Evolutionary conservation across 2,888 invertebrate genomes (phyloP), one percentile per base, ranked within the genome.

Genomic region (Falcaria lacertinaria): DNA sequence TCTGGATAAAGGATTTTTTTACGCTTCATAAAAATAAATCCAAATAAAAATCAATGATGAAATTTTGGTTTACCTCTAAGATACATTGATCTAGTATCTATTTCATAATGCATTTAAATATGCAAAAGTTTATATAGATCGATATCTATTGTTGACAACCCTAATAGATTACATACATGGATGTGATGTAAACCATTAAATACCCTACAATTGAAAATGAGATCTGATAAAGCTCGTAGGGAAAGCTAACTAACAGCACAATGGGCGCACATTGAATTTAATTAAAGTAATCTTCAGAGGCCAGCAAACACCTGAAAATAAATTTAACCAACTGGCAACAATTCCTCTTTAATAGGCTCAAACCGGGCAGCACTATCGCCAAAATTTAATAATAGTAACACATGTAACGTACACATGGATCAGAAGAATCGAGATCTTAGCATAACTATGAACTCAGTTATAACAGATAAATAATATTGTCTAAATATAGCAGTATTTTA

Each of bases 361-460:
- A 60, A 62, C 61, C 52, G 54, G 64, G 68, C 25, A 64, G 59
- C 66, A 67, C 71, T 78, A 80, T 79, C 75, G 64, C 66, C 62
- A 59, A 77, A 79, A 76, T 76, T 77, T 80, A 80, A 80, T 80
- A 80, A 77, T 72, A 68, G 59, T 65, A 60, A 64, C 69, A 69
- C 70, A 71, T 3, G 68, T 61, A 60, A 56, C 48, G 38, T 44
- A 65, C 63, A 61, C 51, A 75, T 64, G 13, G 59, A 0, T 22
- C 0, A 2, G 1, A 4, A 40, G 43, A 28, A 35, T 43, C 25
- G 7, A 15, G 17, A 51, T 33, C 44, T 34, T 44, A 34, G 8
- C 15, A 16, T 8, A 11, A 15, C 22, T n/a, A n/a, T n/a, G n/a
- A n/a, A n/a, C n/a, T n/a, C n/a, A n/a, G n/a, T n/a, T n/a, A n/a